Evolutionary conservation across 2,888 invertebrate species (phyloP), one percentile per base, ranked within the genome.

Genomic region (Torymus auratus): DNA sequence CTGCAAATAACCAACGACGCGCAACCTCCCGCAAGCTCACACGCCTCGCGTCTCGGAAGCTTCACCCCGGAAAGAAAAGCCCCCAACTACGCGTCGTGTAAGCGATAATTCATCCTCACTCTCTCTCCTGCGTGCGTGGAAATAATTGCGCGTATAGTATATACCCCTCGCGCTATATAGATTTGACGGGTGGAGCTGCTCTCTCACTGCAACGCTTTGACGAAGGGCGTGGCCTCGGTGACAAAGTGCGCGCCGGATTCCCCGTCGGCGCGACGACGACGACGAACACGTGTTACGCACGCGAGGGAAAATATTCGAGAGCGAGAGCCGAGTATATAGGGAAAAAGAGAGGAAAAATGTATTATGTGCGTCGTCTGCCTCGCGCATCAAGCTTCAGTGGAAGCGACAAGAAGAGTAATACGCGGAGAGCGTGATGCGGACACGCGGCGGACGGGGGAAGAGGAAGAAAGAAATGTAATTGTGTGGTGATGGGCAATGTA

Each of bases 251-350:
- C 52, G 61, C 78, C 81, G 82, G 83, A 83, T 82, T 71, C 81
- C 73, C 72, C 7, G 41, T 41, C 41, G 41, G 83, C 73, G 62
- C 84, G 84, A 86, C 85, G 83, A 86, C 86, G 83, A 64, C 41
- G 41, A 20, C 52, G 82, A 85, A 85, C 87, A 87, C 86, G 86
- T 86, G 86, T 86, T 86, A 82, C 85, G 83, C 86, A 86, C 76
- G 52, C 70, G 41, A 7, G 41, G 41, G 41, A 41, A 41, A 41
- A 41, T 41, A 41, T 41, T 41, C 41, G 41, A 41, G 41, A 10
- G 41, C 15, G 13, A 41, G 65, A 58, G 62, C 28, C 17, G 20
- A 64, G 74, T 56, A 79, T 64, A 74, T 79, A 78, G 2, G 53
- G 28, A 7, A 52, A 52, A 61, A 14, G 55, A 56, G 58, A 28